Evolutionary conservation across 2,888 invertebrate species (phyloP).

Genomic region (Trisateles emortualis): DNA sequence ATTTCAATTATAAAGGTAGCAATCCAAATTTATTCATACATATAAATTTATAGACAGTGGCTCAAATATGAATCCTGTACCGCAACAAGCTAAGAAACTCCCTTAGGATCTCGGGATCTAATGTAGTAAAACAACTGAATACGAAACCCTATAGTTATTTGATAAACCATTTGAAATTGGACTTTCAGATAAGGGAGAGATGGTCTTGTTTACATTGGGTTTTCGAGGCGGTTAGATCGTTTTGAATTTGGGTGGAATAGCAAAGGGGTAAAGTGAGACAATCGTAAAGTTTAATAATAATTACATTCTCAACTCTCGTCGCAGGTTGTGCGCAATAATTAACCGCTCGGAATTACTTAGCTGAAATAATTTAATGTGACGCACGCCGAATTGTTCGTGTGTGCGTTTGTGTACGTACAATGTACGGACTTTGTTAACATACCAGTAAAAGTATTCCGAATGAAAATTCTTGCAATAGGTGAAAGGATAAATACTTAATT

Average conservation of each 20-base stretch:
- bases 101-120: conserved; percentile 80
- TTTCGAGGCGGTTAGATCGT: conserved; percentile 50
- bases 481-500: neutral
- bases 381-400: conserved; percentile 70
- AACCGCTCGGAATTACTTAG: conserved; percentile 87
- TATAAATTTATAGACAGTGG: conserved; percentile 75
- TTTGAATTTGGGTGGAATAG: conserved; percentile 50
- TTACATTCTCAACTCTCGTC: conserved; percentile 87
- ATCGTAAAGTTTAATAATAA: conserved; percentile 88
- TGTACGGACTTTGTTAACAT: conserved; percentile 22
- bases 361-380: conserved; percentile 87
- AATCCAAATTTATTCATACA: conserved; percentile 50
- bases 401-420: conserved; percentile 43
- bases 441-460: neutral
- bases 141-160: conserved; percentile 28
- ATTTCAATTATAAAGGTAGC: conserved; percentile 45
- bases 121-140: conserved; percentile 58
- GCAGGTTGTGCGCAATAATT: conserved; percentile 85
- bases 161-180: conserved; percentile 16
- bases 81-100: conserved; percentile 85
- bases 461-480: too few relatives aligned
- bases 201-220: conserved; percentile 49
- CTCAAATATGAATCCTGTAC: conserved; percentile 83
- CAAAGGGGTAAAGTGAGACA: conserved; percentile 86
- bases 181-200: conserved; percentile 18